Percentiles rank a stretch among this genome's conserved stretches.
Evolutionary conservation across 1,140 invertebrate genomes (phyloP).

Genomic region (Drosophila tropicalis): DNA sequence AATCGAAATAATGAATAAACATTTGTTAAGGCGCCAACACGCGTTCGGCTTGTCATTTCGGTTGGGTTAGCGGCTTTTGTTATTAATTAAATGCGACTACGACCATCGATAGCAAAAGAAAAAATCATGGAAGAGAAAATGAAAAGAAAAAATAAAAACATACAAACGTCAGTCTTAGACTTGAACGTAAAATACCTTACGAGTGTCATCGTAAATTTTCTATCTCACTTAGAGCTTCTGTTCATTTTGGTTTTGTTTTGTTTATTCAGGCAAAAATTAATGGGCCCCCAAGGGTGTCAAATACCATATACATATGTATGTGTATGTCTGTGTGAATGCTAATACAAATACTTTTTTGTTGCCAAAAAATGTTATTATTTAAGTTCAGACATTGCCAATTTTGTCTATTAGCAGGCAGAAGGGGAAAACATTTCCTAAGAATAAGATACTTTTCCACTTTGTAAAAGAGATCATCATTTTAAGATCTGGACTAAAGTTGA

Average conservation of each 20-base stretch:
- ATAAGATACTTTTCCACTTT: too few species aligned
- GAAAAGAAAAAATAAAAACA: conserved; percentile 27
- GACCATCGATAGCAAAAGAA: conserved; percentile 31
- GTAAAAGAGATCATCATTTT: too few species aligned
- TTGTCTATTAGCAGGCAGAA: too few species aligned
- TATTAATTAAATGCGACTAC: conserved; percentile 53
- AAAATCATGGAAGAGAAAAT: conserved; percentile 6
- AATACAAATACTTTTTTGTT: background rate
- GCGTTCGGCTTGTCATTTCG: conserved; percentile 31
- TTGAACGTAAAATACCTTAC: conserved; percentile 32
- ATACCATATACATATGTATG: background rate
- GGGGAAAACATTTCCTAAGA: too few species aligned
- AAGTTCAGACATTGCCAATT: too few species aligned
- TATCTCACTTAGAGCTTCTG: conserved; percentile 24
- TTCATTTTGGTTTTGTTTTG: conserved; percentile 1
- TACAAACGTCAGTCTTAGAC: conserved; percentile 13
- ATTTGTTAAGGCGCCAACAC: conserved; percentile 43
- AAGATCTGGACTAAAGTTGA: too few species aligned
- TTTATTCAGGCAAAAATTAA: conserved; percentile 6
- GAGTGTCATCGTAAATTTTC: conserved; percentile 47
- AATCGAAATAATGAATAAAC: conserved; percentile 17
- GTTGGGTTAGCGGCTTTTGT: conserved; percentile 54
- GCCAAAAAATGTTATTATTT: too few species aligned
- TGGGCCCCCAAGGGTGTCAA: conserved; percentile 14
- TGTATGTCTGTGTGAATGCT: background rate